Conservation (phyloP, 2,113 vertebrate genomes). For the Pygoscelis antarcticus region DNA sequence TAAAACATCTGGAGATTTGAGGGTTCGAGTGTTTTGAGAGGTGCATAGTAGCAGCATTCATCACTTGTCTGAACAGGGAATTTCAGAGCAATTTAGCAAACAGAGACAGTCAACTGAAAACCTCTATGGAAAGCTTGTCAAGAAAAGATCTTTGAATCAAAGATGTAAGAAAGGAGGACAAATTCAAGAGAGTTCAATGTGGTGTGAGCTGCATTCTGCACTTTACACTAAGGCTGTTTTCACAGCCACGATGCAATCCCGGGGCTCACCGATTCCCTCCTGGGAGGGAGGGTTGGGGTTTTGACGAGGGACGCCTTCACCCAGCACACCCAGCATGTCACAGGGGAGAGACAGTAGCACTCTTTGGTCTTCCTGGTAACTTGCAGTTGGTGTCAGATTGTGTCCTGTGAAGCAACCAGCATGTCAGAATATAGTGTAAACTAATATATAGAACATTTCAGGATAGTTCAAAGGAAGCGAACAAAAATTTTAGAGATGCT, state of each 20-base stretch:
- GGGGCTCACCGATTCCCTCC: not conserved
- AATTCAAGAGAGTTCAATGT: not conserved
- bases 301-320: accelerated
- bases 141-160: not conserved
- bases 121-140: not conserved
- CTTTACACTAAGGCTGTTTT: not conserved
- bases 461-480: not conserved
- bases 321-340: not conserved
- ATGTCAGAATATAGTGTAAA: not conserved
- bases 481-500: not conserved
- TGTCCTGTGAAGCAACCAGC: not conserved
- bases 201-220: not conserved
- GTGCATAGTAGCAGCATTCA: not conserved
- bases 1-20: not conserved
- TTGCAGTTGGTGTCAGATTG: not conserved
- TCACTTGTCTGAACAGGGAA: not conserved
- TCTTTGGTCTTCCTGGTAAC: not conserved
- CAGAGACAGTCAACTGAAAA: not conserved
- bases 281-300: not conserved
- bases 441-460: not conserved
- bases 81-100: not conserved
- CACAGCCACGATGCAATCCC: not conserved
- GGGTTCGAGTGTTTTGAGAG: not conserved
- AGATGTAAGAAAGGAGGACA: not conserved
- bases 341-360: not conserved